These are phyloP conservation scores for Saturnia pavonia DNA, from an alignment of 2,888 invertebrate genomes.

Conservation along the genomic window DNA sequence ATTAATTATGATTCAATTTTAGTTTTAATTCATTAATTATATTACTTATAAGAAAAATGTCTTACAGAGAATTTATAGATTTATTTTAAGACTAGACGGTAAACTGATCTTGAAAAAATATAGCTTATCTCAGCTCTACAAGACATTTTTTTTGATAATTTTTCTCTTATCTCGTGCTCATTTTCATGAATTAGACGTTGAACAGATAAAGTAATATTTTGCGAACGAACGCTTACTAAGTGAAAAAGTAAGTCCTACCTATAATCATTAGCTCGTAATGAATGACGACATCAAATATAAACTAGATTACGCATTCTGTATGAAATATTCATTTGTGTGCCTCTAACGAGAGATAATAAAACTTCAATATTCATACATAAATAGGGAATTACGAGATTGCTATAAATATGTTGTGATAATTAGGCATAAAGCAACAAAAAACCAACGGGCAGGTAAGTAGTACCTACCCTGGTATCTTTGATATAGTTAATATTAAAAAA, in stretches of 20 bases:
- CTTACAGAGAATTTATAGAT: no score
- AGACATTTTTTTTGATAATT: background rate
- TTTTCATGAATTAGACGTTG: background rate
- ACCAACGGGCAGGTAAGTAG: no score
- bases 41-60: no score
- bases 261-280: background rate
- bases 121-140: no score
- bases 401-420: background rate
- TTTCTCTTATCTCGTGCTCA: background rate
- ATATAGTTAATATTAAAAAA: no score
- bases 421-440: background rate
- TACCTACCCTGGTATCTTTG: no score
- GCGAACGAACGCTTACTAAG: background rate
- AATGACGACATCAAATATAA: background rate
- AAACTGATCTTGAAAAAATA: no score
- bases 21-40: no score
- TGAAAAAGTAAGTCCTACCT: background rate
- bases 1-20: no score
- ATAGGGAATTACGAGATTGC: background rate
- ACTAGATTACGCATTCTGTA: background rate
- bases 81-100: no score
- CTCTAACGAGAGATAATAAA: conserved; percentile 3
- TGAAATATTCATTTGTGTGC: background rate
- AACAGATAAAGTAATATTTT: background rate
- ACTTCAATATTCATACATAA: background rate